A percentile compares a stretch with the other conserved stretches of the same genome.
Conservation (phyloP, 2,888 invertebrate genomes). For the Scaptomyza polygonia region DNA sequence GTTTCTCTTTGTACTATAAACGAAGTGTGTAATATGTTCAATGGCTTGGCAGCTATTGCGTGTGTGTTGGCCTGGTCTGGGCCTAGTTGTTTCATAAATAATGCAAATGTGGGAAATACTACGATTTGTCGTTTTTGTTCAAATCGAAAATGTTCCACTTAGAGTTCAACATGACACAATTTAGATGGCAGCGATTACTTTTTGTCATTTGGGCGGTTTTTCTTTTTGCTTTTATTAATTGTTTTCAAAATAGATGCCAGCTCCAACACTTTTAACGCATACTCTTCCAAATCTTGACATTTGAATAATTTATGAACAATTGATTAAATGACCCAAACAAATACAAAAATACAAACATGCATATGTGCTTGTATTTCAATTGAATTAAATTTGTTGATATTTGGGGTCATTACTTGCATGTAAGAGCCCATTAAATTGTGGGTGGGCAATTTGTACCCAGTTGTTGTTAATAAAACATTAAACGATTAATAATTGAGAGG, state of each 20-base stretch:
- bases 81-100: slow-evolving; percentile 53
- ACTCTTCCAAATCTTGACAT: slow-evolving; percentile 17
- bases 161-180: slow-evolving; percentile 34
- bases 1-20: not conserved
- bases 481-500: slow-evolving; percentile 10
- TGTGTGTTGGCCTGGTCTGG: slow-evolving; percentile 13
- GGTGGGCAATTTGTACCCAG: slow-evolving; percentile 24
- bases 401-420: slow-evolving; percentile 33
- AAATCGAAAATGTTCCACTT: slow-evolving; percentile 21
- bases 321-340: slow-evolving; percentile 34
- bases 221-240: slow-evolving; percentile 30
- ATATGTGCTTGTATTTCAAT: slow-evolving; percentile 31
- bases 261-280: slow-evolving; percentile 26
- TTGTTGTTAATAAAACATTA: slow-evolving; percentile 23
- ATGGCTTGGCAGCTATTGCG: slow-evolving; percentile 12
- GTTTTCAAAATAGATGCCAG: slow-evolving; percentile 25
- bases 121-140: slow-evolving; percentile 18
- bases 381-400: slow-evolving; percentile 57
- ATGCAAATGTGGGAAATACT: slow-evolving; percentile 44
- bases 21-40: not conserved
- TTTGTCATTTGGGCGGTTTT: not conserved
- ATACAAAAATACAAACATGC: not conserved
- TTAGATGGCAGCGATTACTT: slow-evolving; percentile 28
- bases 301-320: slow-evolving; percentile 58
- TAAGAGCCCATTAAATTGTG: too few species aligned